Evolutionary conservation across 1,140 invertebrate species (phyloP), one percentile per base, ranked within the genome.

Genomic region (Pseudomyrmex gracilis): DNA sequence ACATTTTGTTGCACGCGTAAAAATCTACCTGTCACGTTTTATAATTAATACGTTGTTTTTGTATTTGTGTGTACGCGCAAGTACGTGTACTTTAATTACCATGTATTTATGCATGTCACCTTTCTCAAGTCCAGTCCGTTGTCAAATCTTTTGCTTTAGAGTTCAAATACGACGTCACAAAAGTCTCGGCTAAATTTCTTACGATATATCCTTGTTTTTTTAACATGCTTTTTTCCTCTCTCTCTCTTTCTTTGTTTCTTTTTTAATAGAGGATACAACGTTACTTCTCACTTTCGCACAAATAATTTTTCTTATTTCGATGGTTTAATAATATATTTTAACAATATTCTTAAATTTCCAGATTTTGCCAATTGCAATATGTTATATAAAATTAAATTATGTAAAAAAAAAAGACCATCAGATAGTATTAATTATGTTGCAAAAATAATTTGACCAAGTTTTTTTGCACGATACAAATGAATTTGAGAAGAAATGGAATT

Each of bases 31-130:
- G 82, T 88, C 70, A 82, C 49, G 66, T 80, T 73, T 89, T 78
- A 70, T 84, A 82, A 87, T 82, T 84, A 68, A 57, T 20, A 58
- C 22, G 66, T 78, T 87, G 63, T 85, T 82, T 88, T 86, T 76
- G 24, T 73, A 34, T 34, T 34, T 0, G 34, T 34, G 34, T 34
- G 80, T 10, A 3, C 5, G 2, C n/a, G 1, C n/a, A n/a, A 15
- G 24, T 22, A 45, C 34, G 9, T 47, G 8, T 15, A 4, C 22
- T 5, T 34, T 8, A 13, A 64, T 53, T 20, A 51, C n/a, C 20
- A 12, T 24, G 13, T 9, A 51, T 20, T 47, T 34, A n/a, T n/a
- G 15, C 64, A 20, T 13, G 34, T 67, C 24, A 57, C 12, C 45
- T 53, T 22, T 12, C 15, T 10, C 10, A 34, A 8, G 47, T 53